Base-by-base conservation (phyloP, 2,797 vertebrate genomes). In the Sphenodon punctatus region DNA sequence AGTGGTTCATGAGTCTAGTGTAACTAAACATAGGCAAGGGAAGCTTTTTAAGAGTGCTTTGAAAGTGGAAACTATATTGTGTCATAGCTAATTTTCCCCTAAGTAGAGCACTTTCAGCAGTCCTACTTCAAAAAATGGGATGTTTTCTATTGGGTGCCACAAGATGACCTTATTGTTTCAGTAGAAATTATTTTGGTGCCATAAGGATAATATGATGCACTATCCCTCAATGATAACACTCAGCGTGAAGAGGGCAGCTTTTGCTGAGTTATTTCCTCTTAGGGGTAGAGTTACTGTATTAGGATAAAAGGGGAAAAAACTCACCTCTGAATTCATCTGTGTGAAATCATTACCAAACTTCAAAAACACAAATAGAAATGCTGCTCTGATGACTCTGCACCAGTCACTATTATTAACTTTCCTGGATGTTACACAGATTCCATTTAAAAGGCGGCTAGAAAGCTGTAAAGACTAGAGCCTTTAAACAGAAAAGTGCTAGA, bases 41-140 rank as follows among this genome's bases (percentile, higher is more conserved):
- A 83, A 87, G 91, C 89, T 94, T 94, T 92, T 92, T 90, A 95
- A 88, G 89, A 94, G 89, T 94, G 89, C 91, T 94, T 95, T 91
- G 88, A 92, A 93, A 95, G 88, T 93, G 73, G 93, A 93, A 93
- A 91, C 88, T 75, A 85, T 86, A 91, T 88, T 92, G 83, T 94
- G 85, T 86, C 89, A 86, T 82, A 39, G 69, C 19, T 89, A 80
- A 84, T 82, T 89, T 93, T 89, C 83, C 89, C 93, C 88, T 82
- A 91, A 85, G 69, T 82, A 80, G 90, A 86, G 88, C 78, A 63
- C 74, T 91, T 93, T 89, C 80, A 68, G 91, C 88, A 89, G 65
- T 91, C 85, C 88, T 51, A 67, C 34, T 27, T 59, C 64, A 83
- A 86, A 87, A 84, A 85, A 92, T 89, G 59, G 85, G 85, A 81